These are phyloP conservation scores for Malacoctenus gilli DNA, from an alignment of 2,797 vertebrate species.

Conservation along the genomic window DNA sequence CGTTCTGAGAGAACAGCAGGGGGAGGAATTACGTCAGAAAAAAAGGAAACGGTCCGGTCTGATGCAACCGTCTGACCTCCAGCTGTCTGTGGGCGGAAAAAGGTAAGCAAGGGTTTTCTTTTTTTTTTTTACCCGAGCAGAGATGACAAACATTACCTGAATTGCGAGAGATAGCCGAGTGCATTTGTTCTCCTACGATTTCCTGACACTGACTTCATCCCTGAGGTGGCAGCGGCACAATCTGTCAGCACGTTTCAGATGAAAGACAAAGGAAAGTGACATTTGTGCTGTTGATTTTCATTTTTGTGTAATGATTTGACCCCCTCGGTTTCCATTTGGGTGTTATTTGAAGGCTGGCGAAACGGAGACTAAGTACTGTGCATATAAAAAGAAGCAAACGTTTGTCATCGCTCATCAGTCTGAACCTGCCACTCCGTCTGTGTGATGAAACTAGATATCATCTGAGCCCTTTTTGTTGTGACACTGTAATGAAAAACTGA, in stretches of 20 bases:
- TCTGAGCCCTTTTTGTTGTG: background rate
- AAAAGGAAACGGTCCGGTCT: background rate
- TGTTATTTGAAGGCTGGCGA: slow-evolving; percentile 26
- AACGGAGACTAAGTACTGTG: slow-evolving; percentile 5
- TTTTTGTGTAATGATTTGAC: slow-evolving; percentile 49
- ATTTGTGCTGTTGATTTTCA: slow-evolving; percentile 47
- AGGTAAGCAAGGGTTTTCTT: background rate
- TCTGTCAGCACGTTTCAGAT: slow-evolving; percentile 36
- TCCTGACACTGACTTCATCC: slow-evolving; percentile 20
- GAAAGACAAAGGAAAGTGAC: slow-evolving; percentile 48
- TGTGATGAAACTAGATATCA: background rate
- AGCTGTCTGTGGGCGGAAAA: background rate
- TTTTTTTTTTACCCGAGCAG: too few species aligned
- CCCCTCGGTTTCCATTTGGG: slow-evolving; percentile 10
- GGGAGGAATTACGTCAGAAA: background rate
- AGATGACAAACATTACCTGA: slow-evolving; percentile 32
- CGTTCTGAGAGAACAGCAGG: background rate
- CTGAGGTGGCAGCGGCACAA: slow-evolving; percentile 20
- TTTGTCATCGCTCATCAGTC: slow-evolving; percentile 1
- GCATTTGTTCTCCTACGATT: slow-evolving; percentile 12
- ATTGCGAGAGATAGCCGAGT: slow-evolving; percentile 3
- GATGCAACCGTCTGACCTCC: background rate
- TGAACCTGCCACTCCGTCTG: background rate
- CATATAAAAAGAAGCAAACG: slow-evolving; percentile 10
- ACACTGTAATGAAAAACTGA: background rate